Base-by-base conservation (phyloP, 2,797 vertebrate species). In the Peromyscus aztecus region DNA sequence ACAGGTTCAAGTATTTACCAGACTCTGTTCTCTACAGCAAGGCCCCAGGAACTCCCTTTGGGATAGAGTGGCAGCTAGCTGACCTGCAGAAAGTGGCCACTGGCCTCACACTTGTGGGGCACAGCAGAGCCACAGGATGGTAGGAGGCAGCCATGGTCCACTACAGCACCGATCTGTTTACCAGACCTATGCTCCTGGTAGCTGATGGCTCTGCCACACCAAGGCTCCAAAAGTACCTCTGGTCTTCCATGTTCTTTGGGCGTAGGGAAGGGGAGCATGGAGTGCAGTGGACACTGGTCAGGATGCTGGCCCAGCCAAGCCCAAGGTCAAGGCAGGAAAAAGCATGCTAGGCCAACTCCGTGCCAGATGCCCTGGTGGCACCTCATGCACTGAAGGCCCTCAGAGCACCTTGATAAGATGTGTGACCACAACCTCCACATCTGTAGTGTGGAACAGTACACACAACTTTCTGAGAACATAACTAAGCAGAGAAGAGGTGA, bases 241-340 rank as follows among this genome's bases (percentile, higher is more conserved):
- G 43, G 59, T 94, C 77, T 63, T 94, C 89, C 78, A 61, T 69
- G 49, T 91, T 93, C 90, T 78, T 43, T 55, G 37, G 37, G 21
- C 61, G n/a, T 24, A 17, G 63, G 46, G 83, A 67, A 76, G 34
- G 27, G 24, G 19, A n/a, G 0, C 67, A 83, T 0, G 0, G 31
- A 73, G 17, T 0, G 0, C 14, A 49, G 21, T 3, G 6, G 75
- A 57, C 57, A 5, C 31, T 40, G 61, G 59, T 71, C 77, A 61
- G 65, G n/a, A 37, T 31, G 57, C 23, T 1, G 23, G 78, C 49
- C 43, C 46, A 34, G 83, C 83, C 89, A 67, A 65, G 59, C 52
- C 46, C 40, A 37, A n/a, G 55, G 49, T 76, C 14, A 75, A 92
- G 40, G 65, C 40, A 82, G 71, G 61, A 84, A 76, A 40, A 5